Evolutionary conservation across 2,113 vertebrate species (phyloP).

Genomic region (Gambusia holbrooki): DNA sequence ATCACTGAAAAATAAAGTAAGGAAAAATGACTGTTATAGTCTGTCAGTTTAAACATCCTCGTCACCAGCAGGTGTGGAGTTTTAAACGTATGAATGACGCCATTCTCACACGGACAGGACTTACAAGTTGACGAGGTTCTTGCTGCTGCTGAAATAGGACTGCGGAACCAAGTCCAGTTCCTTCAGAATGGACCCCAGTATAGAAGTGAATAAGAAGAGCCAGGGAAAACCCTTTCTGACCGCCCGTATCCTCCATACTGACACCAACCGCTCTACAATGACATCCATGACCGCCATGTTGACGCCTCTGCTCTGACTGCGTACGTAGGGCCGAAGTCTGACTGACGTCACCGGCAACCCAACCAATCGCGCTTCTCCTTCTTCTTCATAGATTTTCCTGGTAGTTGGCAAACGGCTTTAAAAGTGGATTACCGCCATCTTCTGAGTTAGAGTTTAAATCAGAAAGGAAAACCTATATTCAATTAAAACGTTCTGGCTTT

Average conservation of each 20-base stretch:
- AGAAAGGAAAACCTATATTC: no score
- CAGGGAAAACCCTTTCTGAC: constrained; percentile 71
- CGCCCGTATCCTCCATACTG: constrained; percentile 56
- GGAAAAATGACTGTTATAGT: no score
- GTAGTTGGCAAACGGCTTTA: no score
- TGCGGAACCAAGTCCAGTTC: constrained; percentile 81
- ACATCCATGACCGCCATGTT: constrained; percentile 75
- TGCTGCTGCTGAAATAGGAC: constrained; percentile 87
- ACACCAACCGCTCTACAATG: constrained; percentile 61
- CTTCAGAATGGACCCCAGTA: constrained; percentile 85
- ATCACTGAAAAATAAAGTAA: no score
- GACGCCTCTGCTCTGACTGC: not conserved
- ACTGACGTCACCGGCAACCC: not conserved
- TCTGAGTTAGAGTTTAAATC: no score
- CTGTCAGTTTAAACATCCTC: no score
- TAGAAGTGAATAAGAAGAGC: constrained; percentile 75
- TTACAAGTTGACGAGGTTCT: constrained; percentile 90
- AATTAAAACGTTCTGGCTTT: no score
- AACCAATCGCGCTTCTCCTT: not conserved
- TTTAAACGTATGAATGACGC: not conserved
- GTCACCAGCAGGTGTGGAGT: no score
- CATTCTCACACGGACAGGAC: constrained; percentile 48
- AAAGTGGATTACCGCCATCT: no score
- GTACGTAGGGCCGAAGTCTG: not conserved
- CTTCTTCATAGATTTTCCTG: no score